Conservation (phyloP, 2,113 vertebrate species). For the Alectura lathami region DNA sequence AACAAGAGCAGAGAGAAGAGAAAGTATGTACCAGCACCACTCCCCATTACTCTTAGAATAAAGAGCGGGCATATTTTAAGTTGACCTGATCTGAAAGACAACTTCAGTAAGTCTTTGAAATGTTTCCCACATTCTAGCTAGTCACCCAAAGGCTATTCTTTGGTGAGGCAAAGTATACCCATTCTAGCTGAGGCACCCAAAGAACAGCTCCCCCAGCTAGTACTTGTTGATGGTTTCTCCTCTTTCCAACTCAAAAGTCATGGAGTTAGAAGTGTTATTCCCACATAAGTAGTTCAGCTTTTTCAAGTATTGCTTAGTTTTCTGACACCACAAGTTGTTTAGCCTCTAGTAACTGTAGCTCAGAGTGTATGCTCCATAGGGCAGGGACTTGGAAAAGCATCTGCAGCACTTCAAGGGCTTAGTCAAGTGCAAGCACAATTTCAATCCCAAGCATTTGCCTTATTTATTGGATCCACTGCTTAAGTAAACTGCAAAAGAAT, state of each 20-base stretch:
- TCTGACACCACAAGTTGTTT: background rate
- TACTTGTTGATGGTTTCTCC: background rate
- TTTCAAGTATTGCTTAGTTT: background rate
- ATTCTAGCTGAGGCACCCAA: background rate
- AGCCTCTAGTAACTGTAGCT: background rate
- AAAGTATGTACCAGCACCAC: background rate
- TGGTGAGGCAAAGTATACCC: no score
- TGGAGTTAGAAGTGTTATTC: background rate
- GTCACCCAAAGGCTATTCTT: background rate
- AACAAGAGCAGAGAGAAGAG: background rate
- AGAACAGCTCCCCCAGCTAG: background rate
- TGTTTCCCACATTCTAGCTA: background rate
- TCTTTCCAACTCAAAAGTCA: background rate
- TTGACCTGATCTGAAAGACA: background rate
- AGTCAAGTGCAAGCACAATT: background rate
- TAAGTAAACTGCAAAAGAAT: constrained; percentile 18
- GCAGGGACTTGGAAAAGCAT: background rate
- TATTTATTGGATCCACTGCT: background rate
- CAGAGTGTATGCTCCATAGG: background rate
- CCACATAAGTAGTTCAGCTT: background rate
- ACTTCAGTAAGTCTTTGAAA: background rate
- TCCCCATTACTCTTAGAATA: accelerated
- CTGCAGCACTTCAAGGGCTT: constrained; percentile 19
- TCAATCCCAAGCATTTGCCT: constrained; percentile 10
- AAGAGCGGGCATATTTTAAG: background rate